phyloP scores from a whole-genome alignment of 2,888 invertebrate species.

The Caenorhabditis afra region DNA sequence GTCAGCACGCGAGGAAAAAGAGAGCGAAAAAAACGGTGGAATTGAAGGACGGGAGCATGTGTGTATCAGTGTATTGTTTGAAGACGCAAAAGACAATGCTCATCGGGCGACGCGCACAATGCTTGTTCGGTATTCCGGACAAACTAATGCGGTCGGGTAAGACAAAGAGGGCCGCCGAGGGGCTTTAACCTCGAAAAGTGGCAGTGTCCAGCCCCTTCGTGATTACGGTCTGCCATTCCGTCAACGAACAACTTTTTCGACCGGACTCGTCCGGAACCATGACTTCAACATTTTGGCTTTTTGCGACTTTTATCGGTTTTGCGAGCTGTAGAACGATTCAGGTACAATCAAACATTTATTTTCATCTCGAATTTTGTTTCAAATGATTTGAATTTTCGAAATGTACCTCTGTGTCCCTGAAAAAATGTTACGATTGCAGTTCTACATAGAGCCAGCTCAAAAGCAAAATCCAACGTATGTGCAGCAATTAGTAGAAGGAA shows the following conservation, averaged over 20 bases:
- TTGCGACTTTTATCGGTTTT: constrained; percentile 23
- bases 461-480: constrained; percentile 67
- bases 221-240: constrained; percentile 35
- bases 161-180: constrained; percentile 44
- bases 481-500: constrained; percentile 69
- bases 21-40: constrained; percentile 35
- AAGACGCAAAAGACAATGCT: constrained; percentile 48
- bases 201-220: constrained; percentile 23
- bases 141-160: constrained; percentile 41
- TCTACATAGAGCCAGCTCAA: constrained; percentile 69
- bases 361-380: constrained; percentile 10
- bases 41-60: constrained; percentile 45
- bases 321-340: constrained; percentile 53
- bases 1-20: constrained; percentile 41
- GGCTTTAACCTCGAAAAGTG: constrained; percentile 44
- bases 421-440: constrained; percentile 58
- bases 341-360: constrained; percentile 31
- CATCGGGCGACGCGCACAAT: constrained; percentile 39
- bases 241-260: constrained; percentile 43
- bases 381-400: constrained; percentile 37
- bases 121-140: constrained; percentile 59
- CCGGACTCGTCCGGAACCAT: constrained; percentile 51
- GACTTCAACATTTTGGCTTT: constrained; percentile 11
- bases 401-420: constrained; percentile 20
- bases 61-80: constrained; percentile 59